Evolutionary conservation across 1,140 invertebrate species (phyloP), one percentile per base, ranked within the genome.

Genomic region (Caenorhabditis tropicalis): DNA sequence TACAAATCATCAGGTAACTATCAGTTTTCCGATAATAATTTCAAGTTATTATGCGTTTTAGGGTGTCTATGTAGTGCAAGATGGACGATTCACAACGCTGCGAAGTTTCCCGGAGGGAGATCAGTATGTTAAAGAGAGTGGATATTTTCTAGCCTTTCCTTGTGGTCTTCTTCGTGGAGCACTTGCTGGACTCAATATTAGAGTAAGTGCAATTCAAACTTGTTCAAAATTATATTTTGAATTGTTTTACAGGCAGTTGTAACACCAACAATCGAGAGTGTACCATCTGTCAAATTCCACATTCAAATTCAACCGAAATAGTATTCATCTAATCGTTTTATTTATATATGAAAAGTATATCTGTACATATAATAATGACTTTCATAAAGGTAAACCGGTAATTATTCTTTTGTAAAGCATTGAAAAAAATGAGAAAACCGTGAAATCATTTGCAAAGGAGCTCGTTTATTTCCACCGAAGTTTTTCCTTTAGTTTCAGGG

Each of bases 1-100:
- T 87, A 99, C 98, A 19, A 99, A 99, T 92, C 96, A 99, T 92
- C 96, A 98, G 92, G 92, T 91, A 31, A 39, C 16, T 53, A 16
- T 56, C 53, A n/a, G n/a, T n/a, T 27, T 53, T 60, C 46, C 27
- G 10, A 48, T n/a, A 6, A 27, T 27, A 16, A 27, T 9, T n/a
- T 16, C 24, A 65, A 60, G 74, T 31, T 85, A 60, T 56, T 86
- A 87, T 81, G 60, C 39, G 27, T 91, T 92, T 82, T 84, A 93
- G 92, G 97, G 97, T 9, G 95, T 98, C 33, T 99, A 99, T 93
- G 96, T 99, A 33, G 93, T 99, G n/a, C 96, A 98, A 92, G 97
- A 99, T 90, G 98, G 98, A 92, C 94, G 94, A 82, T 99, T 99
- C 91, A 93, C 95, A 83, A 96, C 98, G 90, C 92, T 99, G 0